A percentile compares a stretch with the other conserved stretches of the same genome.
These are phyloP conservation scores for Tragelaphus strepsiceros DNA, from an alignment of 2,113 vertebrate genomes.

Conservation along the genomic window DNA sequence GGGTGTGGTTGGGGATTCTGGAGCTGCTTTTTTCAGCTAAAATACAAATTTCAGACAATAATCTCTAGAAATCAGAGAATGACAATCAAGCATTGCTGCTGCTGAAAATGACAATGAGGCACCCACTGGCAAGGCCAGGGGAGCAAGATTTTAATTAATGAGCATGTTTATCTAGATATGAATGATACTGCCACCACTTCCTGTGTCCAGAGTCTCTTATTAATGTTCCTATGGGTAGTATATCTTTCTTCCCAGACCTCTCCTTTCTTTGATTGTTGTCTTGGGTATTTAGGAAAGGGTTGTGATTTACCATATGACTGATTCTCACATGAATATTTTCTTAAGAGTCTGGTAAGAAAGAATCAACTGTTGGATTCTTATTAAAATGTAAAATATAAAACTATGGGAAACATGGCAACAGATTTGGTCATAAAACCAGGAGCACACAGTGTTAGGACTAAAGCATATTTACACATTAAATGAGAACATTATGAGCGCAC, in stretches of 20 bases:
- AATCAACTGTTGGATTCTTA: not conserved
- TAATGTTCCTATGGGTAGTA: not conserved
- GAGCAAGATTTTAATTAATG: constrained; percentile 50
- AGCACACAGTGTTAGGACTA: not conserved
- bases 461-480: constrained; percentile 66
- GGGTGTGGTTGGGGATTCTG: not conserved
- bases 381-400: constrained; percentile 48
- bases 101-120: not conserved
- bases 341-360: not conserved
- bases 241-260: not conserved
- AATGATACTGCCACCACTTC: constrained; percentile 4
- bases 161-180: constrained; percentile 45
- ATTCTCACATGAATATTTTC: not conserved
- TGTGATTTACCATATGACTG: not conserved
- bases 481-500: constrained; percentile 50
- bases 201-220: not conserved
- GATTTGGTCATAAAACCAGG: constrained; percentile 59
- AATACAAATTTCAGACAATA: not conserved
- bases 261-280: not conserved
- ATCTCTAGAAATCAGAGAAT: constrained; percentile 15
- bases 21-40: not conserved
- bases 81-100: not conserved
- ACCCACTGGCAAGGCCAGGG: not conserved
- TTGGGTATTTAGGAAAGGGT: not conserved
- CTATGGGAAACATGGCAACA: constrained; percentile 41